A percentile compares a stretch with the other conserved stretches of the same genome.
Evolutionary conservation across 2,888 invertebrate species (phyloP).

Genomic region (Notodonta dromedarius): DNA sequence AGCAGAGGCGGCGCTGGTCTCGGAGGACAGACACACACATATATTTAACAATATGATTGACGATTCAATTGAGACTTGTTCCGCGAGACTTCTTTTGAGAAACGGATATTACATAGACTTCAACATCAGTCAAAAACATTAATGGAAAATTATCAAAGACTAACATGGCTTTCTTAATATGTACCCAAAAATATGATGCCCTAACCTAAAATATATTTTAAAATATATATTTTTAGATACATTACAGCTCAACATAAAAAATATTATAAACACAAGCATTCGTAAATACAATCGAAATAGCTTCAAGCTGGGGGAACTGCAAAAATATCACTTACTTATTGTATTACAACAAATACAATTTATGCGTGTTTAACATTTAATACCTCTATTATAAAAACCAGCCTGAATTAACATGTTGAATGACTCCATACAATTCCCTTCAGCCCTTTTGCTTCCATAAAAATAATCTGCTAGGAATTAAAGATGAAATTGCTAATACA

Average conservation of each 20-base stretch:
- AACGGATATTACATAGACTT: no score
- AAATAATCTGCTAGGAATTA: no score
- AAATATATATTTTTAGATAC: slow-evolving; percentile 14
- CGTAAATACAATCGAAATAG: slow-evolving; percentile 14
- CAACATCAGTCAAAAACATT: neutral
- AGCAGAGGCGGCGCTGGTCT: no score
- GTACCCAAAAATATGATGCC: slow-evolving; percentile 8
- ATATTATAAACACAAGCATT: slow-evolving; percentile 18
- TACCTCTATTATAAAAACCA: neutral
- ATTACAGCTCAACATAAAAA: slow-evolving; percentile 9
- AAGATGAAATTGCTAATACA: no score
- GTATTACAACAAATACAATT: neutral
- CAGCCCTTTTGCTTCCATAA: no score
- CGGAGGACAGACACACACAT: no score
- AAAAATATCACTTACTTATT: neutral
- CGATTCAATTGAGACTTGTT: no score
- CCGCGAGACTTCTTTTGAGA: no score
- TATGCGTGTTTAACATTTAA: neutral
- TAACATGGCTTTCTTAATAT: slow-evolving; percentile 24
- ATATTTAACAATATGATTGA: no score
- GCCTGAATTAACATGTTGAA: slow-evolving; percentile 4
- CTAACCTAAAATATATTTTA: slow-evolving; percentile 20
- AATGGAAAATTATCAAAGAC: slow-evolving; percentile 9
- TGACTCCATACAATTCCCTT: neutral
- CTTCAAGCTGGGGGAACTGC: slow-evolving; percentile 15